Base-by-base conservation (phyloP, 2,797 vertebrate species). In the Tragopan temminckii region DNA sequence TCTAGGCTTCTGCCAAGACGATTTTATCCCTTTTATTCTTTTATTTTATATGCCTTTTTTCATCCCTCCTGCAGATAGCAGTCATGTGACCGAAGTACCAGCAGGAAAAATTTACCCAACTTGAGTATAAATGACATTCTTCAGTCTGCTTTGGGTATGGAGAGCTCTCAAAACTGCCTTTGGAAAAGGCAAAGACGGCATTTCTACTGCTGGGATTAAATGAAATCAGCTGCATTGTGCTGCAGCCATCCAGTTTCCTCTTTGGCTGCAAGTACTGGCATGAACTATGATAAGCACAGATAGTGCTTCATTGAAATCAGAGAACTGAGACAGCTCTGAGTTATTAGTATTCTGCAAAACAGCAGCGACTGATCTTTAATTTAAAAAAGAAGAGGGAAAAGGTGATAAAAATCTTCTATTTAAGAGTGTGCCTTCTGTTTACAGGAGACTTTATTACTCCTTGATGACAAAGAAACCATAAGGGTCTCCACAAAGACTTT, bases 211-310 rank as follows among this genome's bases (percentile, higher is more conserved):
- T 91, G 88, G 88, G 88, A 82, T 89, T 93, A 95, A 95, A 93
- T 79, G 75, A 95, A 96, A 94, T 96, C 94, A 95, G 88, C 94
- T 94, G 94, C 93, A 96, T 92, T 96, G 95, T 93, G 89, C 94
- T 81, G 88, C 72, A 94, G 90, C 81, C 93, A 94, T 95, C 93
- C 89, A 95, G 90, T 94, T 96, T 96, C 95, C 94, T 96, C 93
- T 95, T 85, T 97, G 95, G 94, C 94, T 96, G 68, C 57, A 88
- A 89, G 93, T 36, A 70, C 68, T 88, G 93, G 91, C 93, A 83
- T 82, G 62, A 92, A 68, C 78, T 53, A 12, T 66, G 87, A 96
- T 91, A 90, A 96, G 87, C 91, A 71, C 88, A 91, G 91, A 96
- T 93, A 95, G 80, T 1, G 80, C 74, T 90, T 84, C 88, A 88